Percentiles rank a stretch among this genome's conserved stretches.
These are phyloP conservation scores for Syngnathus rostellatus DNA, from an alignment of 2,797 vertebrate genomes.

Conservation along the genomic window DNA sequence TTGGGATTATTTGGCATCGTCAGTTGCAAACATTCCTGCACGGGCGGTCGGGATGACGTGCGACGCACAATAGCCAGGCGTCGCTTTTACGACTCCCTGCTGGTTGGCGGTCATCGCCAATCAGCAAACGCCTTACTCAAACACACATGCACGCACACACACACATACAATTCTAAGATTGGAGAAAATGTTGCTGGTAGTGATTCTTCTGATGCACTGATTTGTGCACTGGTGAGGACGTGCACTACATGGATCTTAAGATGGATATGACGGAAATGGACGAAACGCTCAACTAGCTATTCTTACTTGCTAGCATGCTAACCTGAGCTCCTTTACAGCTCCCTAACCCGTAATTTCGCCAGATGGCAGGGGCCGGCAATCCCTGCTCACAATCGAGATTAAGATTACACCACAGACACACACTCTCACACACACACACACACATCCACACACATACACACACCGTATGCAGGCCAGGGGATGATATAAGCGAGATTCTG, in stretches of 20 bases:
- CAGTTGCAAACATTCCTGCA: neutral
- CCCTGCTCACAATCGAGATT: constrained; percentile 67
- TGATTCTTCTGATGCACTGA: no score
- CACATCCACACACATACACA: constrained; percentile 1
- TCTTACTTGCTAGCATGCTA: neutral
- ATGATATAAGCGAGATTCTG: constrained; percentile 47
- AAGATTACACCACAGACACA: constrained; percentile 47
- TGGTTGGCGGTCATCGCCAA: neutral
- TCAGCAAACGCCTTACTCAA: neutral
- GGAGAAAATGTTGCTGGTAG: no score
- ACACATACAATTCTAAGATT: neutral
- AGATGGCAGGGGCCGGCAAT: constrained; percentile 61
- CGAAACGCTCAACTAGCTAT: neutral
- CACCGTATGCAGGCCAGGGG: constrained; percentile 6
- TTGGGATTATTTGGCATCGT: constrained; percentile 7
- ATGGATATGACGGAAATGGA: neutral
- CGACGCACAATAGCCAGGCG: neutral
- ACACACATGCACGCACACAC: neutral
- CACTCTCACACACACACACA: constrained; percentile 11
- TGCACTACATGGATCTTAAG: neutral
- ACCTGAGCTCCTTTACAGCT: constrained; percentile 4
- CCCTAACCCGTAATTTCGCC: constrained; percentile 44
- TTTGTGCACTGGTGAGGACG: neutral
- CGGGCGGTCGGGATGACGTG: neutral
- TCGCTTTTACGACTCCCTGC: constrained; percentile 1